phyloP scores from a whole-genome alignment of 1,140 invertebrate genomes.

The Tetraneura akinire region DNA sequence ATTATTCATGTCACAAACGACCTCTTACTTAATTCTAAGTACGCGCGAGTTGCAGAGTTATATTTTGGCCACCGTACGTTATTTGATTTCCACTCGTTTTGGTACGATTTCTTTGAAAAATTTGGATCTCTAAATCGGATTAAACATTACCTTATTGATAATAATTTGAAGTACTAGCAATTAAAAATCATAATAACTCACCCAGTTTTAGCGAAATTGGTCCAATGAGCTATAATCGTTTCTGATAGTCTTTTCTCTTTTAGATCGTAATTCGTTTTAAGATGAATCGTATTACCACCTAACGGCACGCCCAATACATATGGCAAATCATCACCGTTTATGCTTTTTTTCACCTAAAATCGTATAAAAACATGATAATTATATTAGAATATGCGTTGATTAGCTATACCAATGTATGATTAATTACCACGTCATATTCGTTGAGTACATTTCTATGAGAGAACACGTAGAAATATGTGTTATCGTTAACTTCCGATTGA shows the following conservation, averaged over 20 bases:
- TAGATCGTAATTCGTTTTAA: constrained; percentile 71
- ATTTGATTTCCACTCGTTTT: constrained; percentile 68
- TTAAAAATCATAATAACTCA: constrained; percentile 58
- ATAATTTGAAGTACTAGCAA: background rate
- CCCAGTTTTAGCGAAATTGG: constrained; percentile 87
- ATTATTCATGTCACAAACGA: too few species aligned
- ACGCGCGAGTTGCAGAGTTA: constrained; percentile 70
- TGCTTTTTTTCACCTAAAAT: constrained; percentile 59
- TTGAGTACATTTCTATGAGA: constrained; percentile 77
- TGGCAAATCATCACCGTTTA: constrained; percentile 87
- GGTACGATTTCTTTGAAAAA: constrained; percentile 64
- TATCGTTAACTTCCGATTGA: constrained; percentile 65
- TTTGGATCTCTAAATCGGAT: constrained; percentile 80
- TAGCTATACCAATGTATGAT: too few species aligned
- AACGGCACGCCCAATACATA: constrained; percentile 90
- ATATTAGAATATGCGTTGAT: too few species aligned
- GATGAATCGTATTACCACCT: constrained; percentile 72
- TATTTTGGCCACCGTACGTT: constrained; percentile 80
- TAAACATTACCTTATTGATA: constrained; percentile 49
- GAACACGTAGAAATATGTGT: constrained; percentile 87
- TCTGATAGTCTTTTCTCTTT: constrained; percentile 78
- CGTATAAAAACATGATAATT: too few species aligned
- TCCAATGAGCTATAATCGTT: constrained; percentile 83
- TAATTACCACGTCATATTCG: constrained; percentile 69
- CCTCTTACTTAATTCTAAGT: constrained; percentile 71